Percentiles rank a stretch among this genome's conserved stretches.
phyloP scores from a whole-genome alignment of 2,888 invertebrate genomes.

The Eupithecia subfuscata region DNA sequence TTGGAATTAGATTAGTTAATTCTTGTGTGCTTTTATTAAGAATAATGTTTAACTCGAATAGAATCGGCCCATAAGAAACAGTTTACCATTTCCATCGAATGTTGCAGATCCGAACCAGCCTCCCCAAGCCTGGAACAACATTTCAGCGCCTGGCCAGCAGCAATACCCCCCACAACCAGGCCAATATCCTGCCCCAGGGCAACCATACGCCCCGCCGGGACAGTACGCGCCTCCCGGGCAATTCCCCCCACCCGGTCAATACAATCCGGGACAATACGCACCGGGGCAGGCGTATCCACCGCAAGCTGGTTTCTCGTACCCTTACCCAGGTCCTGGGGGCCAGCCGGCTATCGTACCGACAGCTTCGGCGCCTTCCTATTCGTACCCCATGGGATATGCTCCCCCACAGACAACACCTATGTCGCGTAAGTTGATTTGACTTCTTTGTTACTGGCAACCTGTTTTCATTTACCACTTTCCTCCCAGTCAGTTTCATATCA shows the following conservation, averaged over 20 bases:
- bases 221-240: constrained; percentile 41
- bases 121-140: constrained; percentile 47
- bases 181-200: constrained; percentile 53
- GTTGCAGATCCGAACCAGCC: constrained; percentile 73
- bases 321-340: constrained; percentile 41
- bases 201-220: constrained; percentile 47
- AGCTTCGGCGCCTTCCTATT: constrained; percentile 49
- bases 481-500: not conserved
- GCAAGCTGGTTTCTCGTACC: constrained; percentile 53
- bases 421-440: not conserved
- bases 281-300: constrained; percentile 40
- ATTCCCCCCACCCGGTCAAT: constrained; percentile 49
- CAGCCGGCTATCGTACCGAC: constrained; percentile 54
- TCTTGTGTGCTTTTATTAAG: not conserved
- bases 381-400: constrained; percentile 46
- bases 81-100: not conserved
- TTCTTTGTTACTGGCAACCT: not conserved
- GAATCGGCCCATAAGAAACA: too few species aligned
- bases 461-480: too few species aligned
- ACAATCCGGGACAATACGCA: constrained; percentile 40
- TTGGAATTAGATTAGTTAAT: not conserved
- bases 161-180: constrained; percentile 45
- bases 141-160: constrained; percentile 48
- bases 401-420: constrained; percentile 41
- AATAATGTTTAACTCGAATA: too few species aligned